phyloP scores from a whole-genome alignment of 2,797 vertebrate genomes.

The Eulemur rubriventer region DNA sequence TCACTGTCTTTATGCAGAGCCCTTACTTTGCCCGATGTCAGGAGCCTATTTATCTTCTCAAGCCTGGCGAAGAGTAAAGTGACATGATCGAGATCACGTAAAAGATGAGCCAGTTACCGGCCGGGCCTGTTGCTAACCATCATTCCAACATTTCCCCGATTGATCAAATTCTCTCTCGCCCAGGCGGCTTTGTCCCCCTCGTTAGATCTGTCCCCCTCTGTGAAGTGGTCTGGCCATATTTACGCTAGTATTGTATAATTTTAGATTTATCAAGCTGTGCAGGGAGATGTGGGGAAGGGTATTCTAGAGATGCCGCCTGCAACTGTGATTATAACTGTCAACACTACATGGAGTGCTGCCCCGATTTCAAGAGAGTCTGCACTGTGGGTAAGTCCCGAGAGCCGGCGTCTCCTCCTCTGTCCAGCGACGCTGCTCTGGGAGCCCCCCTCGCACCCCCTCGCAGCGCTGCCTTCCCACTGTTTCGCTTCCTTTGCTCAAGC shows the following conservation, averaged over 20 bases:
- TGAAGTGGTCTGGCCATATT: constrained; percentile 72
- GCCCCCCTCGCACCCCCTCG: neutral
- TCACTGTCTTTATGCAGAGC: neutral
- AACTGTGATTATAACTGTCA: constrained; percentile 96
- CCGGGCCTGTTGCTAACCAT: neutral
- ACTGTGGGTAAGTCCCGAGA: constrained; percentile 89
- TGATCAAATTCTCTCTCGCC: neutral
- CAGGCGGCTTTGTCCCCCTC: neutral
- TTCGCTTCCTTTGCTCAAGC: constrained; percentile 23
- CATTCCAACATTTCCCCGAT: neutral
- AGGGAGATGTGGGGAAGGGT: constrained; percentile 93
- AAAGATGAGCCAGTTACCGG: neutral
- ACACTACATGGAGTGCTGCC: constrained; percentile 93
- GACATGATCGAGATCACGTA: neutral
- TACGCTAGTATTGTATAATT: constrained; percentile 84
- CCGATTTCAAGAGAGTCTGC: constrained; percentile 91
- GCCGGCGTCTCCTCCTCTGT: neutral
- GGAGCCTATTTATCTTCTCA: neutral
- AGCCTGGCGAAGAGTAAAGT: neutral
- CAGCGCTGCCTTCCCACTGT: neutral
- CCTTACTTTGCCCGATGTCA: neutral
- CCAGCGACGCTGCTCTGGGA: neutral
- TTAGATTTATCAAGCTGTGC: constrained; percentile 91
- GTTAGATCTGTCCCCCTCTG: neutral
- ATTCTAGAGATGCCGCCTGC: constrained; percentile 91